Evolutionary conservation across 2,888 invertebrate genomes (phyloP), one percentile per base, ranked within the genome.

Genomic region (Gastrophysa polygoni): DNA sequence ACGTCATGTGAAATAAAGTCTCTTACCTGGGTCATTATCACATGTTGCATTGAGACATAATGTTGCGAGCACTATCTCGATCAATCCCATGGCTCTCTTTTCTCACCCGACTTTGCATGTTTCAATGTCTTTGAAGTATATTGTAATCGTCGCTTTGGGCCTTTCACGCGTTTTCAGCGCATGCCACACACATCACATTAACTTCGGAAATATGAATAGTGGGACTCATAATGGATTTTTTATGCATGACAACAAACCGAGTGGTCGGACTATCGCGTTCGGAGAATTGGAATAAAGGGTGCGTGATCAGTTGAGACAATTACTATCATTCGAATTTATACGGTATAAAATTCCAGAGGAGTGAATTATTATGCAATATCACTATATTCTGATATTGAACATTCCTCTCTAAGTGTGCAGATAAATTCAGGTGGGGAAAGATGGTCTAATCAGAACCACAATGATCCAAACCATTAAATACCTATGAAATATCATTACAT

Each of bases 31-130:
- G 49, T 70, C 64, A 2, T 62, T 34, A 28, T 63, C 51, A 51
- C 71, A 73, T 4, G 72, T 72, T 14, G 67, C 60, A 56, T 74
- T 73, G 2, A 74, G 63, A 66, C 72, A 74, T 51, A 74, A 61
- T 20, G 68, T 63, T 11, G 70, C 63, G 16, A 73, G 49, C 28
- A 72, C 60, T 38, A 73, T 55, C 59, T 74, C 72, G 3, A 66
- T 46, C 43, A 72, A 55, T 55, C 71, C 71, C 74, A 74, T 74
- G 43, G 29, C 59, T 52, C 46, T 51, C 60, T 29, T 61, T 34
- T 56, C 57, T 61, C 11, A 51, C 51, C 7, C 61, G 46, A 38
- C 47, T 57, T 57, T 48, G 59, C 57, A 63, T 63, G 16, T 38
- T 54, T 11, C n/a, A n/a, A 2, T 14, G 54, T 7, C 7, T 24